Percentiles rank a stretch among this genome's conserved stretches.
phyloP scores from a whole-genome alignment of 2,888 invertebrate species.

The Drosophila incognita region DNA sequence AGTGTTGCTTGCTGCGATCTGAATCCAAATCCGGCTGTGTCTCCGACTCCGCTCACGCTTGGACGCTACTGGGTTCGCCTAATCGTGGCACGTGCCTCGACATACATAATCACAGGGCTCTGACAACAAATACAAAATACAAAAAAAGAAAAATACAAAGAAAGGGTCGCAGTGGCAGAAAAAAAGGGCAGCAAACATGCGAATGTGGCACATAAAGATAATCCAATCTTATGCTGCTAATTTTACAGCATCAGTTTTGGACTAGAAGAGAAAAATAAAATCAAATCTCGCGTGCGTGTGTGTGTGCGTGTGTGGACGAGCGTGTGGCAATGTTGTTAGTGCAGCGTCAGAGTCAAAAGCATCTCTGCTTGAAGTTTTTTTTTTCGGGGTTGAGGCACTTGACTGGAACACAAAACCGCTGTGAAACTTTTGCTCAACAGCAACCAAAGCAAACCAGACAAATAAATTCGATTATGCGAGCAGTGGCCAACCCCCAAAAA shows the following conservation, averaged over 20 bases:
- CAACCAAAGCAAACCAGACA: constrained; percentile 45
- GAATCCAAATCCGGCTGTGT: constrained; percentile 14
- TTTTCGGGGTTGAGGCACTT: constrained; percentile 18
- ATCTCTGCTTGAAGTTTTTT: constrained; percentile 19
- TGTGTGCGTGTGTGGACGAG: constrained; percentile 64
- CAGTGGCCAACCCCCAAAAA: constrained; percentile 34
- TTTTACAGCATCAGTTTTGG: constrained; percentile 69
- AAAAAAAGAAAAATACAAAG: constrained; percentile 10
- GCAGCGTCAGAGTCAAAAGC: constrained; percentile 9
- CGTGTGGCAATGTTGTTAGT: constrained; percentile 76
- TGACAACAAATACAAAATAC: constrained; percentile 40
- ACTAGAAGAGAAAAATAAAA: constrained; percentile 59
- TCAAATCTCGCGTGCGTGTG: constrained; percentile 57
- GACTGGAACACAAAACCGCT: constrained; percentile 59
- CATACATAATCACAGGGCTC: constrained; percentile 77
- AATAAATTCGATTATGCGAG: constrained; percentile 76
- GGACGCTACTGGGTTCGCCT: constrained; percentile 70
- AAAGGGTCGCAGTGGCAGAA: constrained; percentile 43
- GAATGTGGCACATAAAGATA: constrained; percentile 68
- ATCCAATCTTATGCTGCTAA: constrained; percentile 82
- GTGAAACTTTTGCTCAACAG: constrained; percentile 63
- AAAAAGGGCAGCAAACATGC: constrained; percentile 39
- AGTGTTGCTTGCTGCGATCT: constrained; percentile 48
- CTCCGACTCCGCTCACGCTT: constrained; percentile 63
- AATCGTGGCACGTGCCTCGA: constrained; percentile 79